phyloP scores from a whole-genome alignment of 2,797 vertebrate genomes.

The Melanotaenia pygmaea region DNA sequence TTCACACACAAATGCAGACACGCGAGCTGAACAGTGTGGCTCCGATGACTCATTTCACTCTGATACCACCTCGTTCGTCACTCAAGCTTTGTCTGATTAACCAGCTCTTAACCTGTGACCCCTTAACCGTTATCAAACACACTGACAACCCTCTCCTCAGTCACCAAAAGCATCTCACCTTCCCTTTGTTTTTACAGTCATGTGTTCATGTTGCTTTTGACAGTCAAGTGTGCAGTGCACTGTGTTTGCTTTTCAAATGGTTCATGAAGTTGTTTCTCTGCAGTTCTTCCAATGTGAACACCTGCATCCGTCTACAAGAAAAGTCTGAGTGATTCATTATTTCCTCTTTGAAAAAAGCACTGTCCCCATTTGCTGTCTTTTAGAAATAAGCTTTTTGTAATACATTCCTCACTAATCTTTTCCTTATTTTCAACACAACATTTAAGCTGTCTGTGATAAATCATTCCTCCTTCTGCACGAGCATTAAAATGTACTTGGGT shows the following conservation, averaged over 20 bases:
- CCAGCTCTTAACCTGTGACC: conserved; percentile 76
- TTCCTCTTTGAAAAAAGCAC: conserved; percentile 43
- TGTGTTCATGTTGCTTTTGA: conserved; percentile 37
- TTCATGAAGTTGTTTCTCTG: conserved; percentile 64
- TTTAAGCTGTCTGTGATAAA: conserved; percentile 51
- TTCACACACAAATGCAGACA: conserved; percentile 12
- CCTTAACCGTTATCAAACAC: conserved; percentile 60
- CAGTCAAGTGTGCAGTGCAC: conserved; percentile 19
- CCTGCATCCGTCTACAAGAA: conserved; percentile 57
- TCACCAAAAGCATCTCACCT: conserved; percentile 47
- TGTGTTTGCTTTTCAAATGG: conserved; percentile 74
- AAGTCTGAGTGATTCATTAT: conserved; percentile 48
- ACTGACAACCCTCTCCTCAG: conserved; percentile 49
- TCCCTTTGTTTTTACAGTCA: conserved; percentile 62
- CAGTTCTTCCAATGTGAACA: conserved; percentile 50
- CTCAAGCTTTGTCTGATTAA: conserved; percentile 69
- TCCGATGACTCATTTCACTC: conserved; percentile 39
- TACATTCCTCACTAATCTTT: conserved; percentile 58
- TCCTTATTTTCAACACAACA: conserved; percentile 50
- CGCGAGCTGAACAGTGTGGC: conserved; percentile 20
- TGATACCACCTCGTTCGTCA: conserved; percentile 69
- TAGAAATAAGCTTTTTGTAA: conserved; percentile 47
- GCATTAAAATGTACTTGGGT: conserved; percentile 44
- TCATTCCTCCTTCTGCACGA: conserved; percentile 45
- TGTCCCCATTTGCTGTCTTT: conserved; percentile 55